Percentiles rank a stretch among this genome's conserved stretches.
phyloP scores from a whole-genome alignment of 2,113 vertebrate species.

The Nibea coibor region DNA sequence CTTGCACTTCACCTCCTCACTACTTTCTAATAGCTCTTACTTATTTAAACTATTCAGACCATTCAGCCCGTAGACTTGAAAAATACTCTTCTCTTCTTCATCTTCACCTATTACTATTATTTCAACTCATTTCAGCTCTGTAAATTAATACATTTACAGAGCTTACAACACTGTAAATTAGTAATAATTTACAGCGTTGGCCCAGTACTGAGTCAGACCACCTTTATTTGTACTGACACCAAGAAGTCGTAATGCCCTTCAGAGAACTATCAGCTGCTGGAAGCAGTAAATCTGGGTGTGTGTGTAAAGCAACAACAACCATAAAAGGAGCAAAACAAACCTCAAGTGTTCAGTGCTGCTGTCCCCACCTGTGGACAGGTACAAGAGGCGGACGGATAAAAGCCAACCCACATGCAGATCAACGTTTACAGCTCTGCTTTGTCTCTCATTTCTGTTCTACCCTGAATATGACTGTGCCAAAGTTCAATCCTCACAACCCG shows the following conservation, averaged over 20 bases:
- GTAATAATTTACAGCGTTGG: neutral
- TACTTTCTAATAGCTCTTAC: too few species aligned
- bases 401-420: slow-evolving; percentile 56
- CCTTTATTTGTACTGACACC: slow-evolving; percentile 19
- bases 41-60: neutral
- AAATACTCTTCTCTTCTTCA: neutral
- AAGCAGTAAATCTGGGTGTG: slow-evolving; percentile 55
- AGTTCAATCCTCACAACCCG: slow-evolving; percentile 67
- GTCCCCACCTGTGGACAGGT: slow-evolving; percentile 36
- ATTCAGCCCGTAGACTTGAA: neutral
- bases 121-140: neutral
- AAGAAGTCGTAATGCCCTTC: slow-evolving; percentile 32
- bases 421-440: slow-evolving; percentile 40
- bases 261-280: neutral
- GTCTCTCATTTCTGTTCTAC: slow-evolving; percentile 31
- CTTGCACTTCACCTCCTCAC: too few species aligned
- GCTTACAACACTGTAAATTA: too few species aligned
- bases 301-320: slow-evolving; percentile 72
- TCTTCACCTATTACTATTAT: neutral
- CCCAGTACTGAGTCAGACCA: neutral
- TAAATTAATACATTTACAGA: too few species aligned
- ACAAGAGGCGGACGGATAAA: slow-evolving; percentile 42
- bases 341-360: neutral
- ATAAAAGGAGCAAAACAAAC: slow-evolving; percentile 51
- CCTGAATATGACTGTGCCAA: slow-evolving; percentile 63